Evolutionary conservation across 2,888 invertebrate species (phyloP).

Genomic region (Agrenia bidenticulata): DNA sequence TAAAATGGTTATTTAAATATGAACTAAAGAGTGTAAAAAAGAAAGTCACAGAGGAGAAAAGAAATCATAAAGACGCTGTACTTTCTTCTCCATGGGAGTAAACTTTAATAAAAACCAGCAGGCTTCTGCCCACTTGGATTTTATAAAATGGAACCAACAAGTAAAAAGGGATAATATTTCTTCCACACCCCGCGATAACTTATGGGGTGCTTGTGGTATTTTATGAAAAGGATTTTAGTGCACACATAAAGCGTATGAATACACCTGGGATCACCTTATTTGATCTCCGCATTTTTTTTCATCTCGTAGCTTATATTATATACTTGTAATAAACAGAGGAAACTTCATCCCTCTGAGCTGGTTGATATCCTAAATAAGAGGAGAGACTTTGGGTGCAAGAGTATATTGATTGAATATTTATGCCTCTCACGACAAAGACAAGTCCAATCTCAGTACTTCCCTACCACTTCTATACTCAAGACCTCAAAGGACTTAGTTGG

Average conservation of each 20-base stretch:
- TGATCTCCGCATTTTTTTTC: constrained; percentile 21
- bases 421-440: too few relatives aligned
- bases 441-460: too few relatives aligned
- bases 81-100: neutral
- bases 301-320: constrained; percentile 11
- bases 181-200: constrained; percentile 1
- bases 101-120: too few relatives aligned
- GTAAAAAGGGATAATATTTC: neutral
- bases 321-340: too few relatives aligned
- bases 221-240: constrained; percentile 11
- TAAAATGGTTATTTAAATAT: constrained; percentile 16
- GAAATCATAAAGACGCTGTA: neutral
- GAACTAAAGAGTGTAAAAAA: constrained; percentile 1
- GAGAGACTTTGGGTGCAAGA: too few relatives aligned
- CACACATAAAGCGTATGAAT: constrained; percentile 16
- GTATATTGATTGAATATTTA: too few relatives aligned
- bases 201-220: constrained; percentile 11
- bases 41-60: neutral
- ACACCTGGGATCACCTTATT: constrained; percentile 30
- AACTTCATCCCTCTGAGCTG: too few relatives aligned
- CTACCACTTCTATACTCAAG: too few relatives aligned
- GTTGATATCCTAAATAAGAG: too few relatives aligned
- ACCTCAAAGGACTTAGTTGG: too few relatives aligned
- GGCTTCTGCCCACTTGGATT: neutral
- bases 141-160: neutral